Evolutionary conservation across 1,140 invertebrate genomes (phyloP).

Genomic region (Meteorus sp.): DNA sequence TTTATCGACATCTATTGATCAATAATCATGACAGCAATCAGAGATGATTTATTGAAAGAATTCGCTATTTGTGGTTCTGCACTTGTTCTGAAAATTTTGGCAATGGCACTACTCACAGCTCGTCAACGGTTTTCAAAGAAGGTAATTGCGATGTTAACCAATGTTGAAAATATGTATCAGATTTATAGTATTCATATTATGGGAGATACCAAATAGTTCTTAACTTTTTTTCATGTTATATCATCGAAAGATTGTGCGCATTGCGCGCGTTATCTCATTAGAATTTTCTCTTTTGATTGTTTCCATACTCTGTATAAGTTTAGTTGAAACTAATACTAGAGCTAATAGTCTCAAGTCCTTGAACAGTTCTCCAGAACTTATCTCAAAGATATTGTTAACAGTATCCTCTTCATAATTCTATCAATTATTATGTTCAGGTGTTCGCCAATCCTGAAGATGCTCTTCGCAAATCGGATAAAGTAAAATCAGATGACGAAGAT

Average conservation of each 20-base stretch:
- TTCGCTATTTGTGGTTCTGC: constrained; percentile 64
- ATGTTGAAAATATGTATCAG: constrained; percentile 7
- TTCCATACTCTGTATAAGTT: too few species aligned
- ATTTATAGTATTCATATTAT: too few species aligned
- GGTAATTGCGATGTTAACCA: constrained; percentile 55
- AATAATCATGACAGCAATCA: not conserved
- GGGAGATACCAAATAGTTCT: too few species aligned
- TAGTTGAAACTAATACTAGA: too few species aligned
- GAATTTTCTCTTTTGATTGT: too few species aligned
- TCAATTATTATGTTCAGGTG: constrained; percentile 55
- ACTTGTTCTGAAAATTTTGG: constrained; percentile 65
- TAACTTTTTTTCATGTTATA: too few species aligned
- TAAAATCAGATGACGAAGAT: constrained; percentile 56
- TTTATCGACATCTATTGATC: not conserved
- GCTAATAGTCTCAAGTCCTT: too few species aligned
- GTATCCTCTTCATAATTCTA: not conserved
- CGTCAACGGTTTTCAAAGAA: constrained; percentile 61
- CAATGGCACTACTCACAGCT: constrained; percentile 62
- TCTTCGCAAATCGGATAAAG: constrained; percentile 45
- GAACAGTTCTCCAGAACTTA: too few species aligned
- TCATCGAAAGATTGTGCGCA: too few species aligned
- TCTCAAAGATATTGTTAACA: not conserved
- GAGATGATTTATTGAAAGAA: constrained; percentile 49
- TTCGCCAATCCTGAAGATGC: constrained; percentile 64
- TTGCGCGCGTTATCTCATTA: too few species aligned